These are phyloP conservation scores for Apocheima hispidaria DNA, from an alignment of 2,888 invertebrate genomes.

Conservation along the genomic window DNA sequence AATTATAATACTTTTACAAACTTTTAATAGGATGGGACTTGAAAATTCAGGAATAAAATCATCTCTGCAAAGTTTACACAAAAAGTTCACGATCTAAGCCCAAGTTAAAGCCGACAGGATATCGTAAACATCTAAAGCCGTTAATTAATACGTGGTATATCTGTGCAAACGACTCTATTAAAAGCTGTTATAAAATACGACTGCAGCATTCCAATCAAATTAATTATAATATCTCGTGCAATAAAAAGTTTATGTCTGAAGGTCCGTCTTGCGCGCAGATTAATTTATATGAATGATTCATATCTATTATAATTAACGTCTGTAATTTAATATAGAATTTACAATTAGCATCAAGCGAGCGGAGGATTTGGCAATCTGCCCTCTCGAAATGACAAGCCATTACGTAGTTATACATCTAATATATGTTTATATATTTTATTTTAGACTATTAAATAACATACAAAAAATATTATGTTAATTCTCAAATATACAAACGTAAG, in stretches of 20 bases:
- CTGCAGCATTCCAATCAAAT: constrained; percentile 36
- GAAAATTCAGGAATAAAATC: constrained; percentile 79
- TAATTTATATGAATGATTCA: constrained; percentile 61
- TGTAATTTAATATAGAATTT: constrained; percentile 59
- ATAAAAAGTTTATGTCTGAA: constrained; percentile 46
- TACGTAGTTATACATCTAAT: constrained; percentile 33
- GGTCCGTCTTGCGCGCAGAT: constrained; percentile 48
- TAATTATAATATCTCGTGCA: constrained; percentile 32
- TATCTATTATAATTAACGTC: constrained; percentile 49
- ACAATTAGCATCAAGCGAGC: constrained; percentile 52
- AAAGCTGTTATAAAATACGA: constrained; percentile 27
- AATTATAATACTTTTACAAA: constrained; percentile 84
- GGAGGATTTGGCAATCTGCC: constrained; percentile 45
- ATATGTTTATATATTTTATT: constrained; percentile 33
- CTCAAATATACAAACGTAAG: constrained; percentile 31
- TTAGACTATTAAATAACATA: constrained; percentile 18
- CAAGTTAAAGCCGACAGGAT: constrained; percentile 25
- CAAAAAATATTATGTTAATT: constrained; percentile 33
- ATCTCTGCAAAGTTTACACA: constrained; percentile 65
- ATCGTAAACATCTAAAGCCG: constrained; percentile 15
- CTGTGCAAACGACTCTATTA: constrained; percentile 8
- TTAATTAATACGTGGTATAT: constrained; percentile 19
- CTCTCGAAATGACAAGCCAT: constrained; percentile 40
- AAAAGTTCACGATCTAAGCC: constrained; percentile 44
- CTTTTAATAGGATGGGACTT: constrained; percentile 85